Conservation (phyloP, 1,140 invertebrate genomes). For the Megalopta genalis region DNA sequence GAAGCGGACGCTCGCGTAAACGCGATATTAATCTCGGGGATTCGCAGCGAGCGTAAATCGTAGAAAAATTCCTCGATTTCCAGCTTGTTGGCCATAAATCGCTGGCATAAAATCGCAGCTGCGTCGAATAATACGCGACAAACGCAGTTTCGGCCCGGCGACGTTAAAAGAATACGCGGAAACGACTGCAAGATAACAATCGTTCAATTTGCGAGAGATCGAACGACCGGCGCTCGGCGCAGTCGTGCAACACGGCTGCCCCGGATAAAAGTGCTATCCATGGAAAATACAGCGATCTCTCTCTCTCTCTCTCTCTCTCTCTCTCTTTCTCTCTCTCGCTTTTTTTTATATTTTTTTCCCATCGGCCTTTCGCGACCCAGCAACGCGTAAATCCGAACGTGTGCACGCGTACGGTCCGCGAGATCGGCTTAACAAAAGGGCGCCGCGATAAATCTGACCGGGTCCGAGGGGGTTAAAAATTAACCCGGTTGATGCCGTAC, state of each 20-base stretch:
- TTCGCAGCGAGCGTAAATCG: too few species aligned
- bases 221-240: background rate
- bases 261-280: conserved; percentile 31
- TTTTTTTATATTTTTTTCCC: background rate
- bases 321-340: too few species aligned
- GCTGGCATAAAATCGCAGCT: too few species aligned
- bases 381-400: conserved; percentile 6
- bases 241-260: background rate
- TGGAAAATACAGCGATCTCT: conserved; percentile 27
- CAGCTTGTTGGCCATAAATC: too few species aligned
- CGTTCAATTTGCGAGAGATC: conserved; percentile 45
- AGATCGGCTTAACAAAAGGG: conserved; percentile 60
- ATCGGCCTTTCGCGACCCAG: background rate
- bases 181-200: conserved; percentile 27
- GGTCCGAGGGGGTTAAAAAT: conserved; percentile 67
- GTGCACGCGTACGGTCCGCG: conserved; percentile 15
- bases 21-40: too few species aligned
- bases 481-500: conserved; percentile 59
- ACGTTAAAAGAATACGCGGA: background rate
- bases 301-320: too few species aligned
- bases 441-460: conserved; percentile 66
- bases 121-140: background rate
- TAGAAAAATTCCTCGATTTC: too few species aligned
- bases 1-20: too few species aligned
- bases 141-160: background rate